Evolutionary conservation across 1,140 invertebrate species (phyloP).

Genomic region (Pissodes strobi): DNA sequence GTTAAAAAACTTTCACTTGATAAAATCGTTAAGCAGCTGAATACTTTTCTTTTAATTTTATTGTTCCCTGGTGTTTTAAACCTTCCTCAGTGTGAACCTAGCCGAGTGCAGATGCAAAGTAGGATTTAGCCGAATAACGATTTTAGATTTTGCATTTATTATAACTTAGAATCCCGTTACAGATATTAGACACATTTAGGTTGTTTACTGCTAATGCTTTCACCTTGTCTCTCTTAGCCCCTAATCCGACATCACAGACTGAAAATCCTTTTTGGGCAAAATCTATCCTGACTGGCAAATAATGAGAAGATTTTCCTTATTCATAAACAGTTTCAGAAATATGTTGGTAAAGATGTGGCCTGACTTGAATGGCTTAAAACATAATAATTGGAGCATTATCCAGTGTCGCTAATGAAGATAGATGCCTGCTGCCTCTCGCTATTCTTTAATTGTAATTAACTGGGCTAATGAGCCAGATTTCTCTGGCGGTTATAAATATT

Average conservation of each 20-base stretch:
- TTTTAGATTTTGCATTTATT: conserved; percentile 13
- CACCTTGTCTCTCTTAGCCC: neutral
- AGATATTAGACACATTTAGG: conserved; percentile 8
- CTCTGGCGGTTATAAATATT: conserved; percentile 20
- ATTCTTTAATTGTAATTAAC: conserved; percentile 26
- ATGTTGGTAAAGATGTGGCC: conserved; percentile 20
- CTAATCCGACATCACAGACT: conserved; percentile 6
- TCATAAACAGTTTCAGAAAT: conserved; percentile 9
- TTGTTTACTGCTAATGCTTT: conserved; percentile 32
- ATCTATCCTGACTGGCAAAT: neutral
- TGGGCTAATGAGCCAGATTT: conserved; percentile 20
- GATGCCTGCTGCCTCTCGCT: conserved; percentile 11
- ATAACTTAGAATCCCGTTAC: conserved; percentile 2
- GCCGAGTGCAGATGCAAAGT: conserved; percentile 8
- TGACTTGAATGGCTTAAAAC: conserved; percentile 25
- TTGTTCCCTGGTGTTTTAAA: neutral
- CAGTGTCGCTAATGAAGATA: conserved; percentile 30
- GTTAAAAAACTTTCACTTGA: too few relatives aligned
- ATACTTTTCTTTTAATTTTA: neutral
- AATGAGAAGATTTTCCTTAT: conserved; percentile 13
- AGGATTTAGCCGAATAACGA: neutral
- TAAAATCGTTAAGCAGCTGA: too few relatives aligned
- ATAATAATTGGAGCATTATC: conserved; percentile 24
- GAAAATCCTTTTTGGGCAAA: neutral
- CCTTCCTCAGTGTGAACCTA: neutral